Evolutionary conservation across 2,113 vertebrate genomes (phyloP), one percentile per base, ranked within the genome.

Genomic region (Mustela nigripes): DNA sequence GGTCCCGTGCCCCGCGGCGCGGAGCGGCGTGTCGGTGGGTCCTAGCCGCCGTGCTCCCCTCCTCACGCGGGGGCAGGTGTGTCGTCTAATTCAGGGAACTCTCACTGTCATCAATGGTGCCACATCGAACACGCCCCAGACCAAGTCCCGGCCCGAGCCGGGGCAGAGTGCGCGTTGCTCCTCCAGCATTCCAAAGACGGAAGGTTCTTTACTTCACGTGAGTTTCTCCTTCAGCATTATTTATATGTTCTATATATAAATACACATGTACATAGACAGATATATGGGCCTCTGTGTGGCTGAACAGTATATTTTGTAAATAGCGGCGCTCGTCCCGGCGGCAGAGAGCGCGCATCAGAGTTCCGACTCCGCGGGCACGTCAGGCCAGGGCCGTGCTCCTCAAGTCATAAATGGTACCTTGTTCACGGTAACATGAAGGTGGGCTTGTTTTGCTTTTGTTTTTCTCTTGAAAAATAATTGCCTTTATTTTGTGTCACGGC

Each of bases 131-230:
- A 26, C 69, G 94, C 95, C 98, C 94, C 86, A 97, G 96, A 97
- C 96, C 96, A 95, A 96, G 97, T 53, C 93, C 91, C 36, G 15
- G 53, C 92, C 98, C 96, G 82, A 67, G 97, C 98, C 96, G 98
- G 98, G 98, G 98, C 98, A 74, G 98, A 97, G 95, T 39, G 82
- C 18, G 63, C 22, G 78, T 95, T 91, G 86, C 95, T 89, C 97
- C 97, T 88, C 80, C 98, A 97, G 98, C 99, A 98, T 99, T 99
- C 99, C 99, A 99, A 99, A 99, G 99, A 98, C 80, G 96, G 97
- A 98, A 94, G 91, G 71, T 85, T 97, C 94, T 97, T 96, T 90
- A 91, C 93, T 97, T 97, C 91, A 88, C 94, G 97, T 95, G 97
- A 92, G 31, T 93, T 96, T 98, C 97, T 97, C 96, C 98, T 97